A percentile compares a stretch with the other conserved stretches of the same genome.
Evolutionary conservation across 2,797 vertebrate species (phyloP).

Genomic region (Lutjanus campechanus): DNA sequence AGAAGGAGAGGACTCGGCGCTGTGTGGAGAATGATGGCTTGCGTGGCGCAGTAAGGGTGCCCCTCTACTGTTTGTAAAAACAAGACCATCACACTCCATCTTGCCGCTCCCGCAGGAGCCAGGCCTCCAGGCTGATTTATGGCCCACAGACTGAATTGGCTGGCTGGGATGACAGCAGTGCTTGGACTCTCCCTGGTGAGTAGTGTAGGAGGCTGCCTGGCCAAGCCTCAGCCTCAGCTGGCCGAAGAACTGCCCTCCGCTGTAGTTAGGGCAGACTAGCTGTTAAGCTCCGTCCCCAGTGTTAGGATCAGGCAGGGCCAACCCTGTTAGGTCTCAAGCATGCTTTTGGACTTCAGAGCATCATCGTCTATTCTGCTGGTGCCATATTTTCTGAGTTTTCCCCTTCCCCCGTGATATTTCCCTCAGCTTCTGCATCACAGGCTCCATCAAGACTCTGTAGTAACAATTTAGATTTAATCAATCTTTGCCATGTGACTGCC

Average conservation of each 20-base stretch:
- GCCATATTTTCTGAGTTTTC: conserved; percentile 40
- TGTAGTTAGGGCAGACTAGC: conserved; percentile 67
- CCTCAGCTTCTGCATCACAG: conserved; percentile 72
- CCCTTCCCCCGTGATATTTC: conserved; percentile 50
- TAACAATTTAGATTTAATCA: conserved; percentile 85
- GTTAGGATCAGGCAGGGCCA: conserved; percentile 52
- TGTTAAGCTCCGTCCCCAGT: conserved; percentile 62
- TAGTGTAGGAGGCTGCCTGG: conserved; percentile 75
- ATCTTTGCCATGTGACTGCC: conserved; percentile 82
- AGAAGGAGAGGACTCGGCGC: conserved; percentile 76
- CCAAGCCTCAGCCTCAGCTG: conserved; percentile 74
- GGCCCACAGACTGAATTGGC: conserved; percentile 84
- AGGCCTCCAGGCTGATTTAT: conserved; percentile 88
- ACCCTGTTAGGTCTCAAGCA: conserved; percentile 49
- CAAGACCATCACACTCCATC: conserved; percentile 91
- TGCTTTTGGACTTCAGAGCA: conserved; percentile 29
- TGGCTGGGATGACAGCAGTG: conserved; percentile 84
- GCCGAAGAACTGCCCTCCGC: conserved; percentile 69
- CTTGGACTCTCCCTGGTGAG: conserved; percentile 84
- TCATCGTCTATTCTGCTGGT: conserved; percentile 28
- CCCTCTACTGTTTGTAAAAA: conserved; percentile 89
- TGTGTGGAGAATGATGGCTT: conserved; percentile 83
- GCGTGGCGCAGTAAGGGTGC: conserved; percentile 81
- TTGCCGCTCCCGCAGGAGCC: conserved; percentile 85
- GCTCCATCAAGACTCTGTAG: conserved; percentile 76